phyloP scores from a whole-genome alignment of 2,797 vertebrate genomes.

The Molossus alvarezi region DNA sequence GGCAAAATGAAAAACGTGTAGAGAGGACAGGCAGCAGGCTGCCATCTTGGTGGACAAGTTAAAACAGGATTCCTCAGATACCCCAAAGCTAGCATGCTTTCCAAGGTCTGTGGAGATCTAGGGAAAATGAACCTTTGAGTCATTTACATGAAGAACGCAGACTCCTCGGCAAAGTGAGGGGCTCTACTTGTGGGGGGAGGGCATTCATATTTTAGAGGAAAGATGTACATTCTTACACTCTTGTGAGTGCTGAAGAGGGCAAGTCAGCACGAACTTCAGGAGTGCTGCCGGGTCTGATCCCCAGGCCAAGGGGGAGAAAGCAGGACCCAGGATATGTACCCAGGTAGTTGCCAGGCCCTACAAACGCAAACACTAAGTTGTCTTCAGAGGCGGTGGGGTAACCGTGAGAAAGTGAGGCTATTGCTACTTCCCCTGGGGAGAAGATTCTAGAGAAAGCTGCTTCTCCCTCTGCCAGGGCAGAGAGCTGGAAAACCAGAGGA shows the following conservation, averaged over 20 bases:
- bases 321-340: too few species aligned
- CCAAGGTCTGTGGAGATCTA: background rate
- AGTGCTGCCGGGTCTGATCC: background rate
- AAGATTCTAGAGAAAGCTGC: background rate
- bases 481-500: background rate
- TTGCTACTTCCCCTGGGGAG: background rate
- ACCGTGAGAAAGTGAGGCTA: background rate
- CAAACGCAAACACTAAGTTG: background rate
- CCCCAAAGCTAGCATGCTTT: slow-evolving; percentile 7
- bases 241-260: background rate
- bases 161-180: background rate
- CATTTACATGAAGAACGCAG: background rate
- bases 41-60: background rate
- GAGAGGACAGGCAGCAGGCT: background rate
- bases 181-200: background rate
- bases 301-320: background rate
- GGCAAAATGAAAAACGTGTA: background rate
- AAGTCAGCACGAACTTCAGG: background rate
- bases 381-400: background rate
- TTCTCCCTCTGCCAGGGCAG: background rate
- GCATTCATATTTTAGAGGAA: background rate
- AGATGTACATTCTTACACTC: background rate
- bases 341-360: background rate
- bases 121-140: background rate
- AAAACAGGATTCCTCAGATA: background rate